Conservation (phyloP, 2,113 vertebrate genomes). For the Opisthocomus hoazin region DNA sequence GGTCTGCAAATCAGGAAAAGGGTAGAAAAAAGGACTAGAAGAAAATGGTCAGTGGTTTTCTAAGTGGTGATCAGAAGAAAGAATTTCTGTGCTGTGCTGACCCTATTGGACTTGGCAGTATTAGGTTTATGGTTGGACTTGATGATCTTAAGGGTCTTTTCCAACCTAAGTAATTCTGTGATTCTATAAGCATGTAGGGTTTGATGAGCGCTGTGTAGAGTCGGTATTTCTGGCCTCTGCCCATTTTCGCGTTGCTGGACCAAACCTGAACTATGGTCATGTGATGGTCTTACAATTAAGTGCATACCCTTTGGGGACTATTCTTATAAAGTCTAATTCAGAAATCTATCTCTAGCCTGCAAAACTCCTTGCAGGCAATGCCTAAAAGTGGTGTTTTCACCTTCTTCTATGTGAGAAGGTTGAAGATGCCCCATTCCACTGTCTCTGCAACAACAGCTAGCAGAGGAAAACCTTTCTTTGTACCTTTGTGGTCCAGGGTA, state of each 20-base stretch:
- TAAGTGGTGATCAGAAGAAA: background rate
- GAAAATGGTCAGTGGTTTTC: background rate
- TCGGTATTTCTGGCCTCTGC: background rate
- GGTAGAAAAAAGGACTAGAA: background rate
- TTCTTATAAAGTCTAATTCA: background rate
- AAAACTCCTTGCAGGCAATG: background rate
- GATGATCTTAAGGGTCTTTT: background rate
- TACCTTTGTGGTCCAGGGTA: background rate
- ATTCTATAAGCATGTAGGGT: background rate
- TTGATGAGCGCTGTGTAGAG: background rate
- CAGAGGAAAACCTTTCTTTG: background rate
- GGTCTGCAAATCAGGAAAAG: background rate
- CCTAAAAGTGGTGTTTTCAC: background rate
- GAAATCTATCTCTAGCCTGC: background rate
- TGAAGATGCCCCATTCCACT: background rate
- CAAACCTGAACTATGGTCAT: background rate
- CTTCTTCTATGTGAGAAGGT: background rate
- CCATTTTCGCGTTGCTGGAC: background rate
- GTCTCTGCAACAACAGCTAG: background rate
- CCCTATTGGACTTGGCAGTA: background rate
- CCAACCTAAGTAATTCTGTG: background rate
- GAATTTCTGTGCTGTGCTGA: background rate
- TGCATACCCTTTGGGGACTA: background rate
- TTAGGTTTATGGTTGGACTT: background rate
- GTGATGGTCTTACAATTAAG: background rate